Percentiles rank a stretch among this genome's conserved stretches.
phyloP scores from a whole-genome alignment of 2,797 vertebrate species.

The Coreius guichenoti region DNA sequence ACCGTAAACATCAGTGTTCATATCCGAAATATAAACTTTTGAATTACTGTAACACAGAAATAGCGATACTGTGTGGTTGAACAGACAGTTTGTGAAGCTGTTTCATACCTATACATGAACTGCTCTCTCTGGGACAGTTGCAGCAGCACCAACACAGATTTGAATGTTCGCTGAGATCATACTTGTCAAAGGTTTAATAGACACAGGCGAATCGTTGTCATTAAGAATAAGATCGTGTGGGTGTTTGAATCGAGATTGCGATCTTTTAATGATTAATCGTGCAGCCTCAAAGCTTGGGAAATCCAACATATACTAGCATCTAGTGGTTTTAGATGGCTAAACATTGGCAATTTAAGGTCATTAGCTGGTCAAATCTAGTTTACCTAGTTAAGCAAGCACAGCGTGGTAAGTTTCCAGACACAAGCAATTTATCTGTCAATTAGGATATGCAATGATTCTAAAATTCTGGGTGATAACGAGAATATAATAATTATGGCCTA shows the following conservation, averaged over 20 bases:
- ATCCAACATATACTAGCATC: background rate
- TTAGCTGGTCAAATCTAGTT: background rate
- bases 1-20: background rate
- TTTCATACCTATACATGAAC: background rate
- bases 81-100: background rate
- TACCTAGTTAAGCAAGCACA: background rate
- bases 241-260: too few relatives aligned
- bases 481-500: background rate
- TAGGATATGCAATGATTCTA: background rate
- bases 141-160: background rate
- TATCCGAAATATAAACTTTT: background rate
- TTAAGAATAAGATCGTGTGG: too few relatives aligned
- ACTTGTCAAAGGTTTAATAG: background rate
- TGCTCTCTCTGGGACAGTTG: too few relatives aligned
- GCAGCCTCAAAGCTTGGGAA: background rate
- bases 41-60: background rate
- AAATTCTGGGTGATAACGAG: background rate
- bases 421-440: background rate
- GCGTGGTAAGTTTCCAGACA: background rate
- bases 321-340: background rate
- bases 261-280: too few relatives aligned
- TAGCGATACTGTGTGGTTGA: background rate
- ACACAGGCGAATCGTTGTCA: background rate
- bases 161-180: background rate
- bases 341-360: background rate